These are phyloP conservation scores for Falco peregrinus DNA, from an alignment of 2,797 vertebrate genomes.

Conservation along the genomic window DNA sequence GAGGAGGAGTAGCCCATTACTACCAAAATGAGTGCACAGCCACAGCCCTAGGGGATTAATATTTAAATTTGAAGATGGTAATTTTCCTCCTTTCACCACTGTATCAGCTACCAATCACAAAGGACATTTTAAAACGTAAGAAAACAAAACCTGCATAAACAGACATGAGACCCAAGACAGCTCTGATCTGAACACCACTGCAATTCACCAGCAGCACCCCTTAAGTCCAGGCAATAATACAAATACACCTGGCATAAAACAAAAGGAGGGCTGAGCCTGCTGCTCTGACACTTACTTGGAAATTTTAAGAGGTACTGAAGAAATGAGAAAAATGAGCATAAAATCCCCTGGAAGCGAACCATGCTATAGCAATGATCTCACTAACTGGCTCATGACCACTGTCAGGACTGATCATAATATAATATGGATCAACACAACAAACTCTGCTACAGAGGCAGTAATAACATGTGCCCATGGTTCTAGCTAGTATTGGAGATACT, in stretches of 20 bases:
- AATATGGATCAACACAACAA: not conserved
- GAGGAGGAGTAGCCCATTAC: not conserved
- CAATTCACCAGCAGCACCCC: not conserved
- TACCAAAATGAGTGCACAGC: not conserved
- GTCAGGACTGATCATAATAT: not conserved
- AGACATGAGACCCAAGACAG: not conserved
- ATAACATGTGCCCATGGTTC: not conserved
- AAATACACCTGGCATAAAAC: not conserved
- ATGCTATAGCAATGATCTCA: not conserved
- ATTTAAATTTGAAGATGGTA: not conserved
- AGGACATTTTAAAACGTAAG: not conserved
- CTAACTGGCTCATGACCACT: not conserved
- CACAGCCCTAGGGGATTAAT: not conserved
- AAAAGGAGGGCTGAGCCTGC: not conserved
- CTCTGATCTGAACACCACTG: not conserved
- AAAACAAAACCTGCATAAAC: not conserved
- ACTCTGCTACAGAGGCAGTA: not conserved
- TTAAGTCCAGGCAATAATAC: not conserved
- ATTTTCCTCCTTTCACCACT: not conserved
- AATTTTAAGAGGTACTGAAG: not conserved
- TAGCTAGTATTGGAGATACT: not conserved
- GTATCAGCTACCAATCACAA: not conserved
- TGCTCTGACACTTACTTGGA: not conserved
- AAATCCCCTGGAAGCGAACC: not conserved
- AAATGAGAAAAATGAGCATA: not conserved